Conservation (phyloP, 1,140 invertebrate species). For the Sycobia sp. region DNA sequence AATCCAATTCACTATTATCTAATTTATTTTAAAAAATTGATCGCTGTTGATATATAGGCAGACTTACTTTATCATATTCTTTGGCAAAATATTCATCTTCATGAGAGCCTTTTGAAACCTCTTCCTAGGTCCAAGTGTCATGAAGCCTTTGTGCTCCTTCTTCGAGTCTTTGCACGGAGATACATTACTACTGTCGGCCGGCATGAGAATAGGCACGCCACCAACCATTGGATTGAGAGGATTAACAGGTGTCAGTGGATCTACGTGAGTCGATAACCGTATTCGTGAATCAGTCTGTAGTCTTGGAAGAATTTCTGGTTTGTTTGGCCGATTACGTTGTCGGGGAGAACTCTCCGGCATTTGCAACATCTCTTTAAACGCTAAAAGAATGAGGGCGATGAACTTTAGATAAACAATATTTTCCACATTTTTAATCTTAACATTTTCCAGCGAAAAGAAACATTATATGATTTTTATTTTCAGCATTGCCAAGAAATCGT, state of each 20-base stretch:
- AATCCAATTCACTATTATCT: too few species aligned
- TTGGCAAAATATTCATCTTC: slow-evolving; percentile 90
- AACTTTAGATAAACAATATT: background rate
- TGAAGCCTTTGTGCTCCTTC: slow-evolving; percentile 80
- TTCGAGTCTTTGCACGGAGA: slow-evolving; percentile 66
- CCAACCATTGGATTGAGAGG: slow-evolving; percentile 53
- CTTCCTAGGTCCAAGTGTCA: slow-evolving; percentile 84
- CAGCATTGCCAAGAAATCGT: background rate
- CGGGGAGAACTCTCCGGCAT: slow-evolving; percentile 82
- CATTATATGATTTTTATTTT: background rate
- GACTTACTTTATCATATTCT: slow-evolving; percentile 76
- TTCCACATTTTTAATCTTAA: background rate
- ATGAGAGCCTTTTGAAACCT: slow-evolving; percentile 85
- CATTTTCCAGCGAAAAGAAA: too few species aligned
- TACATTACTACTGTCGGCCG: slow-evolving; percentile 48
- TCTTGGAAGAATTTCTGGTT: slow-evolving; percentile 66
- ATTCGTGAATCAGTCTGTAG: slow-evolving; percentile 71
- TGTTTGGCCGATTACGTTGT: slow-evolving; percentile 66
- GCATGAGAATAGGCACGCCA: slow-evolving; percentile 52
- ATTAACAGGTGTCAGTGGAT: slow-evolving; percentile 53
- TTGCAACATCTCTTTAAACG: slow-evolving; percentile 83
- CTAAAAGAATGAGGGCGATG: slow-evolving; percentile 59
- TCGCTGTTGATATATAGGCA: too few species aligned
- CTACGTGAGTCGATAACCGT: slow-evolving; percentile 67
- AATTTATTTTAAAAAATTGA: too few species aligned